A percentile compares a stretch with the other conserved stretches of the same genome.
These are phyloP conservation scores for Bembecia ichneumoniformis DNA, from an alignment of 2,888 invertebrate species.

Conservation along the genomic window DNA sequence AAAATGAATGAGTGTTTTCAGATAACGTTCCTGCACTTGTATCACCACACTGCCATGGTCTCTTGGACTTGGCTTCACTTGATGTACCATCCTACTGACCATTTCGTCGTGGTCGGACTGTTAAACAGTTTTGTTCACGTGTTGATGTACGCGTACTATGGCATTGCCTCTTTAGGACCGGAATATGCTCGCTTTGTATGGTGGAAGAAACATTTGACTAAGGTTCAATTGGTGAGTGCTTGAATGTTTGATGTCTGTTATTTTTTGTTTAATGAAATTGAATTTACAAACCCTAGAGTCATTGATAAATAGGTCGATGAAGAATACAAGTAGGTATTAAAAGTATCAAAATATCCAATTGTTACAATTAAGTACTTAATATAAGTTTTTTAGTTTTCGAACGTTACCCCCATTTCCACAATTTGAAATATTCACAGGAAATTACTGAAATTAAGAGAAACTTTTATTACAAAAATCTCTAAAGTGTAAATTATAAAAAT, in stretches of 20 bases:
- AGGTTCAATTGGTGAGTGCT: constrained; percentile 79
- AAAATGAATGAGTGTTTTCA: not conserved
- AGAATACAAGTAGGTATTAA: too few species aligned
- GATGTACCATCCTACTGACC: constrained; percentile 82
- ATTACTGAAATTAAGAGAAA: too few species aligned
- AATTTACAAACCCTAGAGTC: too few species aligned
- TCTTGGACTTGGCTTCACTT: constrained; percentile 84
- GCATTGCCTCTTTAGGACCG: constrained; percentile 82
- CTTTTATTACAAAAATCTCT: too few species aligned
- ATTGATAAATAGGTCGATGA: too few species aligned
- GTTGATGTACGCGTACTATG: constrained; percentile 87
- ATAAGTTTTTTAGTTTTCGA: too few species aligned
- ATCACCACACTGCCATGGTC: constrained; percentile 86
- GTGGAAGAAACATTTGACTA: constrained; percentile 91
- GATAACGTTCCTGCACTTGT: constrained; percentile 89
- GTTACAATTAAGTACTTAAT: too few species aligned
- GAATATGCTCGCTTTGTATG: constrained; percentile 81
- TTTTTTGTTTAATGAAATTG: not conserved
- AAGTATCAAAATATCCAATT: too few species aligned
- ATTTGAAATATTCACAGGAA: too few species aligned
- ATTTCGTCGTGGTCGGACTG: constrained; percentile 81
- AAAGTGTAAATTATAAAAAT: too few species aligned
- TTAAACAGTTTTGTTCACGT: constrained; percentile 85
- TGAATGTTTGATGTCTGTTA: not conserved
- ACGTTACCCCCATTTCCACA: too few species aligned